Percentiles rank a stretch among this genome's conserved stretches.
Conservation (phyloP, 2,113 vertebrate genomes). For the Scytalopus superciliaris region DNA sequence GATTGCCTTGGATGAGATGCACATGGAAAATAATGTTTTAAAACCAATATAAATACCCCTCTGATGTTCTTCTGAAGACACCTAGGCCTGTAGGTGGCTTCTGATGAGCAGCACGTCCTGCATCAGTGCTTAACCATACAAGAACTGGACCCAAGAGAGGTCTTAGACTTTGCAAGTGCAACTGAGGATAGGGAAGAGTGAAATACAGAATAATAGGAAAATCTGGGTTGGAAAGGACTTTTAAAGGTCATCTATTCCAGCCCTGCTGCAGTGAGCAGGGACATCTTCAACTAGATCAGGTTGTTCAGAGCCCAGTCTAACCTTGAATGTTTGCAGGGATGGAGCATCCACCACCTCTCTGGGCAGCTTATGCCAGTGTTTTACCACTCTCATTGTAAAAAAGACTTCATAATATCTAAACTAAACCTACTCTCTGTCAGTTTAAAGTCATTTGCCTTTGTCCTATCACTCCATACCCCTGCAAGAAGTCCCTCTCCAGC, state of each 20-base stretch:
- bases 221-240: background rate
- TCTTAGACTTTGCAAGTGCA: background rate
- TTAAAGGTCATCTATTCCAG: background rate
- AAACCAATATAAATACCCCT: background rate
- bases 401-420: background rate
- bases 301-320: background rate
- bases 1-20: background rate
- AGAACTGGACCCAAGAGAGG: background rate
- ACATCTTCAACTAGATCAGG: background rate
- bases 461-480: background rate
- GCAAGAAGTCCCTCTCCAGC: background rate
- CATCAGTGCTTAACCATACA: fast-evolving
- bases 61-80: background rate
- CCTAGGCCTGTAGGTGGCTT: background rate
- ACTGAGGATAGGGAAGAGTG: background rate
- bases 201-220: background rate
- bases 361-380: background rate
- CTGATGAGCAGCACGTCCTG: fast-evolving
- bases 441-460: background rate
- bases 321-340: background rate
- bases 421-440: background rate
- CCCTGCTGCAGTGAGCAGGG: background rate
- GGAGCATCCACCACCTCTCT: background rate
- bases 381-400: background rate
- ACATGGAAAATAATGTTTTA: background rate